Percentiles rank a stretch among this genome's conserved stretches.
Evolutionary conservation across 2,113 vertebrate genomes (phyloP).

Genomic region (Bucco capensis): DNA sequence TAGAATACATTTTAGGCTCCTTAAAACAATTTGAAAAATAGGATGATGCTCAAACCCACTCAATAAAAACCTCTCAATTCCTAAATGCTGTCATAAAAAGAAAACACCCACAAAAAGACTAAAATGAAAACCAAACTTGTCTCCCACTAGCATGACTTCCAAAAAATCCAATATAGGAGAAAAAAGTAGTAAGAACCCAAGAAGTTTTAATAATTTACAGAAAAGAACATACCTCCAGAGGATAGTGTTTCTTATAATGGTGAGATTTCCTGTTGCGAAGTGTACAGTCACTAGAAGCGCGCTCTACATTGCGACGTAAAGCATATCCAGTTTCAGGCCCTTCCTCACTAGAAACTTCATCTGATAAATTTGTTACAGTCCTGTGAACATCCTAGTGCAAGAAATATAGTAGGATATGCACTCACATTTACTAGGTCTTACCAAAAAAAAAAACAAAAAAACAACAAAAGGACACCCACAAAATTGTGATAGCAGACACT

Average conservation of each 20-base stretch:
- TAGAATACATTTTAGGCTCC: neutral
- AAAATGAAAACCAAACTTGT: too few relatives aligned
- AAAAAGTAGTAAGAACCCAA: neutral
- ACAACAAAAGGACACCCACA: neutral
- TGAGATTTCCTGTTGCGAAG: conserved; percentile 87
- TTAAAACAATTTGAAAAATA: neutral
- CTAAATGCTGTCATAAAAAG: neutral
- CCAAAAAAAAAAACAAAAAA: neutral
- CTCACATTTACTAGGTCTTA: neutral
- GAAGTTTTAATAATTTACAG: neutral
- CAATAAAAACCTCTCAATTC: neutral
- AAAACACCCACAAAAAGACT: neutral
- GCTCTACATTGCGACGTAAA: conserved; percentile 76
- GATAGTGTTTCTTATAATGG: conserved; percentile 92
- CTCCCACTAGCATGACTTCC: neutral
- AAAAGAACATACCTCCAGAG: conserved; percentile 79
- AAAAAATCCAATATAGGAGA: neutral
- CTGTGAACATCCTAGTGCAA: conserved; percentile 76
- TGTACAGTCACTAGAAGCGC: conserved; percentile 78
- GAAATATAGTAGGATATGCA: neutral
- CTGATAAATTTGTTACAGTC: conserved; percentile 79
- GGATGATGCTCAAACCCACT: neutral
- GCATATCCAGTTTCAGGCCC: conserved; percentile 86
- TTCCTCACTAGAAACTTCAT: conserved; percentile 96
- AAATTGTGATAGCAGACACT: neutral